These are phyloP conservation scores for Zaprionus inermis DNA, from an alignment of 1,140 invertebrate genomes.

Conservation along the genomic window DNA sequence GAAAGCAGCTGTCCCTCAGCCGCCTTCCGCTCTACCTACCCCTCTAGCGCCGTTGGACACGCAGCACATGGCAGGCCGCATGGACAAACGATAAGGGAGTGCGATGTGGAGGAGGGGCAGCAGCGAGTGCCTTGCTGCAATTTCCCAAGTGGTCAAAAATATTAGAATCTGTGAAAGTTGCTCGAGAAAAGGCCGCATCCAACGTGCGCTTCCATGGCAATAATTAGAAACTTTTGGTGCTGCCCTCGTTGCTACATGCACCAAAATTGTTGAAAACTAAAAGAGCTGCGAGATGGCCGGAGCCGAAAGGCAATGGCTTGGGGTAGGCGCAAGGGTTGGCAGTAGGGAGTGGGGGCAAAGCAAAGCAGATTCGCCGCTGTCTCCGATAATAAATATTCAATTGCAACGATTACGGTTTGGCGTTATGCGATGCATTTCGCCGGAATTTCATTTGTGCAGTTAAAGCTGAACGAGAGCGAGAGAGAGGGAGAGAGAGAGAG, in stretches of 20 bases:
- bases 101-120: too few relatives aligned
- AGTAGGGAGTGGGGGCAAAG: background rate
- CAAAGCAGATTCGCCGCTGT: background rate
- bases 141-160: conserved; percentile 13
- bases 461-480: background rate
- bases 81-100: conserved; percentile 1
- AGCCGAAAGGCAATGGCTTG: background rate
- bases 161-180: conserved; percentile 38
- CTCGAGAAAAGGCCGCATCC: background rate
- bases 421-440: conserved; percentile 1
- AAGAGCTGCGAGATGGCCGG: conserved; percentile 14
- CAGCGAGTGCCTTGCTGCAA: conserved; percentile 7
- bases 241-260: background rate
- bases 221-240: conserved; percentile 69
- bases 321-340: too few relatives aligned
- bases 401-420: conserved; percentile 29
- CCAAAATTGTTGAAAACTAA: conserved; percentile 25
- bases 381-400: conserved; percentile 39
- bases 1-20: conserved; percentile 61
- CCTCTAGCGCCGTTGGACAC: background rate
- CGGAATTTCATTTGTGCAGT: conserved; percentile 14
- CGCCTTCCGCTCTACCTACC: background rate
- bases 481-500: background rate
- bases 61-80: background rate
- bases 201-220: background rate